Evolutionary conservation across 1,140 invertebrate species (phyloP).

Genomic region (Lamellibrachia luymesi): DNA sequence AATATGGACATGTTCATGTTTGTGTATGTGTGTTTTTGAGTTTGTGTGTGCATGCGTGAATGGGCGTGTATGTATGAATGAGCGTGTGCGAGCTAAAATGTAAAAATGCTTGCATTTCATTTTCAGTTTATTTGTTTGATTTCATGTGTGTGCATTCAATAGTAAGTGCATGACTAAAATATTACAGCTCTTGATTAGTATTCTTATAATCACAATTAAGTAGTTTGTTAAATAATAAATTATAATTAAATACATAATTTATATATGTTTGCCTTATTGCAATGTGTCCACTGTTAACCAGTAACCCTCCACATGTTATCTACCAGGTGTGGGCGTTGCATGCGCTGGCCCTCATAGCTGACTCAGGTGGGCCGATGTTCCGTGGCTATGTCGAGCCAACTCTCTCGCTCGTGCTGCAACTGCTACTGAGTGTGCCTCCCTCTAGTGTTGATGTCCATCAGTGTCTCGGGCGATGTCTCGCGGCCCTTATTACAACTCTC

Average conservation of each 20-base stretch:
- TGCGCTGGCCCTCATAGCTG: constrained; percentile 90
- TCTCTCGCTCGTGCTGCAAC: constrained; percentile 81
- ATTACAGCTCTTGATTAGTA: not conserved
- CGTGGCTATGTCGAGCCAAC: constrained; percentile 93
- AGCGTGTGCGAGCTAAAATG: not conserved
- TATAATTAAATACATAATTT: not conserved
- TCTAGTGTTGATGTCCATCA: constrained; percentile 90
- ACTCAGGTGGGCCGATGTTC: constrained; percentile 98
- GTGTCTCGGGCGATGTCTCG: constrained; percentile 89
- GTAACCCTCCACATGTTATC: not conserved
- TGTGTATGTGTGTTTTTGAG: not conserved
- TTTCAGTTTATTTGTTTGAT: not conserved
- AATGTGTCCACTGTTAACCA: not conserved
- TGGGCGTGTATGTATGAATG: not conserved
- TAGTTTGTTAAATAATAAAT: not conserved
- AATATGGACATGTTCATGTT: not conserved
- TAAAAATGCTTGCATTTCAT: too few relatives aligned
- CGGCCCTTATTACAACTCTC: constrained; percentile 93
- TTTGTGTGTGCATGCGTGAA: not conserved
- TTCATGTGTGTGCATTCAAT: not conserved
- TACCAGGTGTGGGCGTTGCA: constrained; percentile 91
- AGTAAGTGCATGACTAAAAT: not conserved
- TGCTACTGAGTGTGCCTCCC: constrained; percentile 84
- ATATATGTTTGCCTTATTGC: not conserved
- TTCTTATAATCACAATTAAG: not conserved